Conservation (phyloP, 2,797 vertebrate genomes). For the Meda fulgida region DNA sequence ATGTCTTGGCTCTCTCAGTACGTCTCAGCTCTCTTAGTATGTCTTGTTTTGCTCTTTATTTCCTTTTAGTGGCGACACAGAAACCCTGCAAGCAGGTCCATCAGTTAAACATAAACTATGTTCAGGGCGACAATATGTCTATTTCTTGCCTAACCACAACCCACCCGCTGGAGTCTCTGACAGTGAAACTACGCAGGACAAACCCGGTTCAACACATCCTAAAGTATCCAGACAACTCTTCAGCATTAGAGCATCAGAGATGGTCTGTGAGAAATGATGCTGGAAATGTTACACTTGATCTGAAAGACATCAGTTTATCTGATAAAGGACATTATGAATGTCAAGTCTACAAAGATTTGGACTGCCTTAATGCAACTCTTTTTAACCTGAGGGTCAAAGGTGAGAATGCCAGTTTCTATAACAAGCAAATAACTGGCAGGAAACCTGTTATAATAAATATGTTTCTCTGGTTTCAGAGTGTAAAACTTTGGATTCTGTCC, state of each 20-base stretch:
- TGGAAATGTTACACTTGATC: constrained; percentile 11
- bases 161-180: neutral
- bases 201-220: neutral
- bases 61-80: constrained; percentile 2
- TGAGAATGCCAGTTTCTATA: neutral
- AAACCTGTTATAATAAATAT: neutral
- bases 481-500: neutral
- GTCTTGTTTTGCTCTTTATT: constrained; percentile 11
- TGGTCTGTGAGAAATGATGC: constrained; percentile 18
- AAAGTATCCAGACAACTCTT: neutral
- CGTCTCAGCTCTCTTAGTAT: neutral
- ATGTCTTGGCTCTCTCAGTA: neutral
- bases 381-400: constrained; percentile 28
- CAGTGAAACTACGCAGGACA: neutral
- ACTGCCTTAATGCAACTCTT: neutral
- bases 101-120: neutral
- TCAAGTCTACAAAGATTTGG: neutral
- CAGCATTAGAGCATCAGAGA: constrained; percentile 7
- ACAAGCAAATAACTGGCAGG: neutral
- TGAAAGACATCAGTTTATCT: neutral
- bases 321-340: neutral
- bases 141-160: constrained; percentile 12
- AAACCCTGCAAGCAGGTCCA: neutral
- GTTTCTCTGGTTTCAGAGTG: constrained; percentile 36
- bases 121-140: neutral